Evolutionary conservation across 2,888 invertebrate species (phyloP), one percentile per base, ranked within the genome.

Genomic region (Taenaris catops): DNA sequence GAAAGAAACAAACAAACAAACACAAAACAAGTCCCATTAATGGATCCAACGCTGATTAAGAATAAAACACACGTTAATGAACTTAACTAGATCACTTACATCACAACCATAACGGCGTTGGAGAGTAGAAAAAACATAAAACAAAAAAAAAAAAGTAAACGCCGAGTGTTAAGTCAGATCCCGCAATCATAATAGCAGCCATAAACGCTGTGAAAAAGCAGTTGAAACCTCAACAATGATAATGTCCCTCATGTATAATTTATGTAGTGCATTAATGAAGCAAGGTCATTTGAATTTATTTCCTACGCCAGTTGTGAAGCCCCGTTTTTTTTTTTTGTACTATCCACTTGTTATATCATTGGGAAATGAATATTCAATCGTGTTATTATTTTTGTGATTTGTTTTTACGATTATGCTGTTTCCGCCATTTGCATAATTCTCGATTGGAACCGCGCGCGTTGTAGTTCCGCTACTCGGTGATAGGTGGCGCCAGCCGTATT

Each of bases 271-370:
- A 72, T 78, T 79, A 79, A 83, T 79, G 75, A 76, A 66, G 66
- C 81, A 81, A 81, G 83, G 80, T 80, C 83, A 71, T 68, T 66
- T 71, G 72, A 72, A 78, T 76, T 66, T 64, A 72, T 79, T 78
- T 73, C 58, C 72, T 68, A 63, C 51, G 54, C 51, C 59, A 51
- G 7, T 49, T 53, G 41, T 49, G 46, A 54, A 32, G 20, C 21
- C 27, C 12, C 17, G 49, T 55, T 58, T n/a, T n/a, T n/a, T n/a
- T n/a, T n/a, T n/a, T 52, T 54, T 56, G 61, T 62, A 33, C 3
- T 26, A 4, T 10, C 10, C n/a, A 12, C 19, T 16, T 20, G 16
- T 29, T 19, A 23, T 25, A 19, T 25, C 12, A 27, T 6, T 18
- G 4, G 20, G 31, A 19, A n/a, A 18, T 7, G 4, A 31, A 18